These are phyloP conservation scores for Caloenas nicobarica DNA, from an alignment of 2,113 vertebrate species.

Conservation along the genomic window DNA sequence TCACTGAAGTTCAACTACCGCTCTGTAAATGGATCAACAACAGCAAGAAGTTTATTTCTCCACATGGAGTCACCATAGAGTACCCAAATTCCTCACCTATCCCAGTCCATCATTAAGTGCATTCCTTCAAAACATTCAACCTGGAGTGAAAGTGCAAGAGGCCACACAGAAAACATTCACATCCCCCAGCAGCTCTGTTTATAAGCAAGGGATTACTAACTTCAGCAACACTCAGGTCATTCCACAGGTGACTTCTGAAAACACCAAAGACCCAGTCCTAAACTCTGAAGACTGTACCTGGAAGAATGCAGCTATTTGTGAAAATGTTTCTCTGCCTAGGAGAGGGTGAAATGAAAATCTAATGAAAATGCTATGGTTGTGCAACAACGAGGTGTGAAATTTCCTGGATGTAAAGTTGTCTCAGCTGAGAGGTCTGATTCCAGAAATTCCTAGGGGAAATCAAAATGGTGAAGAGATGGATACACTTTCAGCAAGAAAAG, in stretches of 20 bases:
- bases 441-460: not conserved
- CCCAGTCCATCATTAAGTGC: not conserved
- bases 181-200: not conserved
- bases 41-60: not conserved
- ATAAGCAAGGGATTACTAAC: not conserved
- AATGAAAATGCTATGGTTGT: not conserved
- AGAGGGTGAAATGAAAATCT: not conserved
- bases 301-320: not conserved
- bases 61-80: not conserved
- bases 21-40: not conserved
- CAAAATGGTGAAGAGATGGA: not conserved
- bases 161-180: not conserved
- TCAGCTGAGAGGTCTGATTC: not conserved
- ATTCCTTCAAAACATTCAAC: not conserved
- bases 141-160: not conserved
- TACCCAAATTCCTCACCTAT: not conserved
- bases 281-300: not conserved
- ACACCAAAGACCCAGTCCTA: not conserved
- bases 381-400: not conserved
- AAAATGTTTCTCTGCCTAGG: not conserved
- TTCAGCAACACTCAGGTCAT: fast-evolving
- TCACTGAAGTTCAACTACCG: not conserved
- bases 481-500: not conserved
- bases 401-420: not conserved
- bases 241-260: not conserved